Evolutionary conservation across 2,888 invertebrate species (phyloP).

Genomic region (Linyphia triangularis): DNA sequence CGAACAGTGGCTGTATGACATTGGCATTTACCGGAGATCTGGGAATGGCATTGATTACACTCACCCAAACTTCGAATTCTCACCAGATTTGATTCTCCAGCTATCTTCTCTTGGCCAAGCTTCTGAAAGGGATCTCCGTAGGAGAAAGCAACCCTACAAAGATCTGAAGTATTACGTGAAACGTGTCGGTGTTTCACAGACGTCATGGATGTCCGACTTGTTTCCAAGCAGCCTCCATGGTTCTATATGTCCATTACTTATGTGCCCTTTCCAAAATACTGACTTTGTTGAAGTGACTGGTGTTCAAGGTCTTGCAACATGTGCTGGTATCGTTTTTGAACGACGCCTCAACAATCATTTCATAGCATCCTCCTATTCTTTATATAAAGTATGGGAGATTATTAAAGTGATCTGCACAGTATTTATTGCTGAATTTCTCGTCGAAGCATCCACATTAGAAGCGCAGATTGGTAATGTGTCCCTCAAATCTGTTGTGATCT

Average conservation of each 20-base stretch:
- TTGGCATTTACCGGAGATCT: constrained; percentile 57
- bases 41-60: constrained; percentile 19
- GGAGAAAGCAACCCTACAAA: constrained; percentile 64
- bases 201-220: constrained; percentile 16
- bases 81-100: neutral
- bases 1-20: constrained; percentile 70
- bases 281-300: constrained; percentile 25
- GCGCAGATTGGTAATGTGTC: neutral
- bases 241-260: constrained; percentile 55
- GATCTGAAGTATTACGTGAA: constrained; percentile 60
- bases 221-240: constrained; percentile 49
- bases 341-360: neutral
- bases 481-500: constrained; percentile 3
- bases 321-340: constrained; percentile 27
- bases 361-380: constrained; percentile 4
- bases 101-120: constrained; percentile 62
- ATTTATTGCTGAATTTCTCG: constrained; percentile 10
- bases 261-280: constrained; percentile 36
- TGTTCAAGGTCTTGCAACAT: constrained; percentile 20
- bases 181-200: neutral
- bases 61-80: constrained; percentile 4
- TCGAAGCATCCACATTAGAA: neutral
- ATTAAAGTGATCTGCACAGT: constrained; percentile 14
- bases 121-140: constrained; percentile 57
- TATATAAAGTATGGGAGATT: constrained; percentile 2